Evolutionary conservation across 2,888 invertebrate species (phyloP).

Genomic region (Caenorhabditis doughertyi): DNA sequence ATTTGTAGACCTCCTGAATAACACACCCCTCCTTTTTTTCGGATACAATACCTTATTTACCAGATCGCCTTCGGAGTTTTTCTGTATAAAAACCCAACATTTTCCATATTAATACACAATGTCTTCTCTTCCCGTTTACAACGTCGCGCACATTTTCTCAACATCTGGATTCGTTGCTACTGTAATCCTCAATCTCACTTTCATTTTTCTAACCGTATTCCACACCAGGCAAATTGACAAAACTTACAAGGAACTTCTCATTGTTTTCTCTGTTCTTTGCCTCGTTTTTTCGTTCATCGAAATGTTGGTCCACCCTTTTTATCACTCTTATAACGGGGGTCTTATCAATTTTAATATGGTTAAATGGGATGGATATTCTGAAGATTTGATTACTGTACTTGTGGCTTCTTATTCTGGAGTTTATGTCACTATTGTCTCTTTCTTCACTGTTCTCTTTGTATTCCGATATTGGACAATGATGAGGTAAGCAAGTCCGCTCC

Average conservation of each 20-base stretch:
- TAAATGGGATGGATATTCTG: constrained; percentile 20
- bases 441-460: constrained; percentile 35
- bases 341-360: constrained; percentile 52
- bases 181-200: constrained; percentile 14
- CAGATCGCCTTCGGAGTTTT: neutral
- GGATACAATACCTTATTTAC: too few relatives aligned
- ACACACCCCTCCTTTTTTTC: too few relatives aligned
- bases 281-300: constrained; percentile 47
- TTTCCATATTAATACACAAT: constrained; percentile 10
- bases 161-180: constrained; percentile 32
- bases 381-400: constrained; percentile 25
- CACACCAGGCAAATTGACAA: constrained; percentile 16
- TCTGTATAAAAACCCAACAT: neutral
- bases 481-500: neutral
- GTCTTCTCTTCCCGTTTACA: constrained; percentile 29
- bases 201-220: constrained; percentile 35
- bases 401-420: constrained; percentile 46
- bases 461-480: constrained; percentile 48
- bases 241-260: constrained; percentile 23
- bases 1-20: too few relatives aligned
- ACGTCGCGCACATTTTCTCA: constrained; percentile 12
- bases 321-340: constrained; percentile 38
- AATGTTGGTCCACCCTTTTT: constrained; percentile 49
- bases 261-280: constrained; percentile 19
- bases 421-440: constrained; percentile 42